Evolutionary conservation across 2,797 vertebrate species (phyloP).

Genomic region (Esox lucius): DNA sequence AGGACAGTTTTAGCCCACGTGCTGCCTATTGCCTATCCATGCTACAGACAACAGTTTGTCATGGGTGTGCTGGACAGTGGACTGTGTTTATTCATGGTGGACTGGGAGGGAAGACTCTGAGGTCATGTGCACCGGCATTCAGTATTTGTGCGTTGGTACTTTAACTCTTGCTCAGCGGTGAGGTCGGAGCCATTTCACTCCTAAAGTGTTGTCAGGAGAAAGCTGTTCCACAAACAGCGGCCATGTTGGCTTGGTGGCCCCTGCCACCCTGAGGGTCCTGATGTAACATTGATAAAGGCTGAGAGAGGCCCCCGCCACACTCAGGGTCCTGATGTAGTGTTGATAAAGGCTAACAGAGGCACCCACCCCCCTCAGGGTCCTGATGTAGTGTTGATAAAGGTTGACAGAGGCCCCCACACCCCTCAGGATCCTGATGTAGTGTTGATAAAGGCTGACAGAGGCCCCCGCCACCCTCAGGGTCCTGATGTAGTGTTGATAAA

Average conservation of each 20-base stretch:
- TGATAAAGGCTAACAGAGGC: too few relatives aligned
- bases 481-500: too few relatives aligned
- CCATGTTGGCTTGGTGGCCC: neutral
- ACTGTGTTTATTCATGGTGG: neutral
- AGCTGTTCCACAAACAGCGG: neutral
- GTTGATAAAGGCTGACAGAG: too few relatives aligned
- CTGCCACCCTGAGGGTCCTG: neutral
- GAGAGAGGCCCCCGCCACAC: too few relatives aligned
- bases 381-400: too few relatives aligned
- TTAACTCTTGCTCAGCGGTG: neutral
- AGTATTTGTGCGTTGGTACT: constrained; percentile 8
- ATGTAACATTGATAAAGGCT: neutral
- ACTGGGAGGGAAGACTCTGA: constrained; percentile 10
- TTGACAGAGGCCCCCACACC: too few relatives aligned
- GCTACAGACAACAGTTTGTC: neutral
- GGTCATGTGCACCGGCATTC: neutral
- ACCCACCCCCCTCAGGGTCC: too few relatives aligned
- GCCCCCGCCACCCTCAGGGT: too few relatives aligned
- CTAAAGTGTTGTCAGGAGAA: neutral
- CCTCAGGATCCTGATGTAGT: too few relatives aligned
- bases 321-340: too few relatives aligned
- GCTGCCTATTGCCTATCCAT: neutral
- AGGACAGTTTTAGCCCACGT: too few relatives aligned
- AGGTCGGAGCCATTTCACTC: neutral
- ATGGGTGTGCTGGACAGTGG: neutral